These are phyloP conservation scores for Agapornis canus DNA, from an alignment of 2,797 vertebrate genomes.

Conservation along the genomic window DNA sequence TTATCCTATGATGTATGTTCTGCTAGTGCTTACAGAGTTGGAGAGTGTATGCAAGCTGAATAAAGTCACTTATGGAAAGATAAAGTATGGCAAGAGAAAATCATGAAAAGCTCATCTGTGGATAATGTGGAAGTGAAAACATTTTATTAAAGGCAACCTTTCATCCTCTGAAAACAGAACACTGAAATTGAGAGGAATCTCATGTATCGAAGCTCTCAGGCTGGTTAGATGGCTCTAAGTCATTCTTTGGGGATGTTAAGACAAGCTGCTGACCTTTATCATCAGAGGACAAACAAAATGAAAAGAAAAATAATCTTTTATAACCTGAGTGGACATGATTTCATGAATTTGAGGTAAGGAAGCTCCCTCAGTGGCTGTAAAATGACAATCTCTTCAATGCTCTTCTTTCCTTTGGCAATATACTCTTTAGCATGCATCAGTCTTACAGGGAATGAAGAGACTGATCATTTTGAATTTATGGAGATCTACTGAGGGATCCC, in stretches of 20 bases:
- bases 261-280: background rate
- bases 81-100: background rate
- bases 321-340: background rate
- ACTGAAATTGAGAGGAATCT: background rate
- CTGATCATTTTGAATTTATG: background rate
- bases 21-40: background rate
- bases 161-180: background rate
- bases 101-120: background rate
- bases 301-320: background rate
- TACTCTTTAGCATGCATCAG: background rate
- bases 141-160: background rate
- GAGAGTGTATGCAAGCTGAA: background rate
- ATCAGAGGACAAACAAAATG: background rate
- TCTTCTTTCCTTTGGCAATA: background rate
- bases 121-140: background rate
- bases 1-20: background rate
- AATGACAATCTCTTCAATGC: background rate
- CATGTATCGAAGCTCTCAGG: background rate
- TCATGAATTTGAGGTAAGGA: background rate
- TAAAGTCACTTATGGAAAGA: background rate
- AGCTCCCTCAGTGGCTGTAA: background rate
- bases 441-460: background rate
- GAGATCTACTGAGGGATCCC: background rate
- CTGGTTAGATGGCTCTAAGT: background rate
- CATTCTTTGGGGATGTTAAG: background rate